Percentiles rank a stretch among this genome's conserved stretches.
Conservation (phyloP, 2,113 vertebrate genomes). For the Microcebus lehilahytsara region DNA sequence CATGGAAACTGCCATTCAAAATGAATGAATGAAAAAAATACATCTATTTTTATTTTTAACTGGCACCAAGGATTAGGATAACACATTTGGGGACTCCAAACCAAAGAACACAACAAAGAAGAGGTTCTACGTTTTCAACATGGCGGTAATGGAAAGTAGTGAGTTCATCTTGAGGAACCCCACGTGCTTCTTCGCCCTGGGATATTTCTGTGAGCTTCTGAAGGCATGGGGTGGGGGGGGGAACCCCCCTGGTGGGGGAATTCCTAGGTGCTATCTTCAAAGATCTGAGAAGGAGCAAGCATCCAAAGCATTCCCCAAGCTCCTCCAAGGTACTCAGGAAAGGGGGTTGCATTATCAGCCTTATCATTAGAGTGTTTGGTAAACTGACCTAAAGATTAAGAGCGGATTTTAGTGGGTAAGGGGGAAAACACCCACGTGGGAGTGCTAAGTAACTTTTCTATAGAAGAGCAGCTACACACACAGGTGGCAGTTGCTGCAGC, state of each 20-base stretch:
- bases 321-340: neutral
- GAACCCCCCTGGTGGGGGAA: neutral
- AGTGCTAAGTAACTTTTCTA: neutral
- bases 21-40: neutral
- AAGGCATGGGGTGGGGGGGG: neutral
- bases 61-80: neutral
- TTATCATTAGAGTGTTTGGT: constrained; percentile 57
- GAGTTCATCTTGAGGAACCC: neutral
- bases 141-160: neutral
- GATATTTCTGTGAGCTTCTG: neutral
- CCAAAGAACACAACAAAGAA: neutral
- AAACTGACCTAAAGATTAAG: constrained; percentile 59
- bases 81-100: neutral
- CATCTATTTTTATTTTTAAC: neutral
- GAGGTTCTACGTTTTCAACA: neutral
- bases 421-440: neutral
- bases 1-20: neutral
- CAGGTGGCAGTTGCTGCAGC: neutral
- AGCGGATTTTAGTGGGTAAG: neutral
- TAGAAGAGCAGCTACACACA: neutral
- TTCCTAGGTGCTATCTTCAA: constrained; percentile 25
- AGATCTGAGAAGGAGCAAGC: constrained; percentile 6
- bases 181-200: neutral
- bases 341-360: neutral
- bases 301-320: constrained; percentile 19